These are phyloP conservation scores for Calidris pygmaea DNA, from an alignment of 2,113 vertebrate genomes.

Conservation along the genomic window DNA sequence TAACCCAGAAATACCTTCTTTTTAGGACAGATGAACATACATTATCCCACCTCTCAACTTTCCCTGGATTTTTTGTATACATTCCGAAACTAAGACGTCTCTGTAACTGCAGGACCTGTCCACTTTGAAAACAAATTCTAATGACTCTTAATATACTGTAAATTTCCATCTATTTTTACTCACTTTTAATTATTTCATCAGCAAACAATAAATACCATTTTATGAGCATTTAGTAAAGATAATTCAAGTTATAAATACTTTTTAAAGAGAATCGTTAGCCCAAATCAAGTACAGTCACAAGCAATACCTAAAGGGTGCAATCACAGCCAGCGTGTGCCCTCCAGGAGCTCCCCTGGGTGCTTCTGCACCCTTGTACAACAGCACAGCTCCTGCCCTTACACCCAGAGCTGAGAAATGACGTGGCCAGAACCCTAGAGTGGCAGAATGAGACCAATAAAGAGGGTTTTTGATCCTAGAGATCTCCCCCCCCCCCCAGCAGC, in stretches of 20 bases:
- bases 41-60: rapidly evolving
- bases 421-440: background rate
- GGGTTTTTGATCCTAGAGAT: background rate
- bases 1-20: background rate
- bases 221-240: background rate
- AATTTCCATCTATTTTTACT: background rate
- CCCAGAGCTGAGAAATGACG: background rate
- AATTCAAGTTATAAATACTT: background rate
- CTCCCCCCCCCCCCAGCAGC: background rate
- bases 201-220: background rate
- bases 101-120: too few species aligned
- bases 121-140: background rate
- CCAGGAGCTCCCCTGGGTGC: background rate
- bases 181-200: background rate
- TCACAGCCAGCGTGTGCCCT: background rate
- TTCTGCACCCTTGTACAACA: background rate
- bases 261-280: background rate
- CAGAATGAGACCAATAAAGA: background rate
- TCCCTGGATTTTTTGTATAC: rapidly evolving
- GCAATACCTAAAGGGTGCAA: too few species aligned
- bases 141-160: background rate
- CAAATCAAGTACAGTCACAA: background rate
- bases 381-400: background rate
- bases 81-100: rapidly evolving
- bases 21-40: background rate